A percentile compares a stretch with the other conserved stretches of the same genome.
Evolutionary conservation across 1,140 invertebrate genomes (phyloP).

Genomic region (Hirudo medicinalis): DNA sequence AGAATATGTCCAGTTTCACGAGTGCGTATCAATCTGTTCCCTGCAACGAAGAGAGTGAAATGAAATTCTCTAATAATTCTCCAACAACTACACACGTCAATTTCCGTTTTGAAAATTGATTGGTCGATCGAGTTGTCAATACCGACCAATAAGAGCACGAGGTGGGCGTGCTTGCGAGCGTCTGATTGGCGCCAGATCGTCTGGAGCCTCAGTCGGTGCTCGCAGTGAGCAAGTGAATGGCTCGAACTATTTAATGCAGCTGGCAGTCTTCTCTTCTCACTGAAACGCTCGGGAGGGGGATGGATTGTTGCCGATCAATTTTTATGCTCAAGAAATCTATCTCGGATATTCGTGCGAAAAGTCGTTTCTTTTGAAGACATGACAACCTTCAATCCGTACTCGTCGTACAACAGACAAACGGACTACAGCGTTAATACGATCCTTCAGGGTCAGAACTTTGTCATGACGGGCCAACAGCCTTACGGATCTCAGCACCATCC

Average conservation of each 20-base stretch:
- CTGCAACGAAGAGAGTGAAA: no score
- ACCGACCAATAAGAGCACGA: neutral
- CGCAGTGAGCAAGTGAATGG: no score
- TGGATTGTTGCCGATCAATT: no score
- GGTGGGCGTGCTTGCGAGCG: neutral
- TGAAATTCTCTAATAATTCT: no score
- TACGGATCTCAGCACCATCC: neutral
- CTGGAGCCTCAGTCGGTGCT: neutral
- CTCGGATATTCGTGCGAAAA: no score
- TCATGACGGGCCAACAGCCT: conserved; percentile 1
- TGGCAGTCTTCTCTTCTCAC: no score
- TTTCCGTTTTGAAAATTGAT: neutral
- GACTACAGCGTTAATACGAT: conserved; percentile 22
- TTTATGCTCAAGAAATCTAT: no score
- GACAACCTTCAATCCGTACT: conserved; percentile 12
- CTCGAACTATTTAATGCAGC: no score
- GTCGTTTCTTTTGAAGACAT: neutral
- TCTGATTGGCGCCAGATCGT: conserved; percentile 10
- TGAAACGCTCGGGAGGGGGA: no score
- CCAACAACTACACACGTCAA: no score
- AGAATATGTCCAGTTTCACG: no score
- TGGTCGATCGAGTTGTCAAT: neutral
- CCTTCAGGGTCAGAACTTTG: neutral
- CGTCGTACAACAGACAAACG: neutral
- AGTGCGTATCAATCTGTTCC: no score